Conservation (phyloP, 2,797 vertebrate species). For the Epinephelus awoara region DNA sequence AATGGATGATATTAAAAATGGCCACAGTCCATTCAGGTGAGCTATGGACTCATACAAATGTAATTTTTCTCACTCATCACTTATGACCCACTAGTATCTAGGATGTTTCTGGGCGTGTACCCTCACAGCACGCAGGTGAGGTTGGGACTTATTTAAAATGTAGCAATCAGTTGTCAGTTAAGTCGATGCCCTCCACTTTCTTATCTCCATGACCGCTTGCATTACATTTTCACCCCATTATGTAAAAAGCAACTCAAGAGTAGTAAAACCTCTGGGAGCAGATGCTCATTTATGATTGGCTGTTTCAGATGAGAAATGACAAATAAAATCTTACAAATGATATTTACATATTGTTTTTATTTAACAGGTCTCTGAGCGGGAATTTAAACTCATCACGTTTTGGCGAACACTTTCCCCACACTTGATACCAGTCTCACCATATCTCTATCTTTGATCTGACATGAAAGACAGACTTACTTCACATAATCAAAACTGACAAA, state of each 20-base stretch:
- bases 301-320: background rate
- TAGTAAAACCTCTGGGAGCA: background rate
- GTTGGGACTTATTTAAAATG: too few relatives aligned
- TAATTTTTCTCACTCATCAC: too few relatives aligned
- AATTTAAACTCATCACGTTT: conserved; percentile 33
- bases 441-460: conserved; percentile 3
- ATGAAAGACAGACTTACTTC: background rate
- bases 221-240: too few relatives aligned
- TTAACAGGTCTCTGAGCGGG: conserved; percentile 42
- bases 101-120: too few relatives aligned
- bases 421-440: conserved; percentile 17
- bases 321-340: background rate
- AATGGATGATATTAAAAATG: background rate
- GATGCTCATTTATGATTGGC: background rate
- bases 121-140: too few relatives aligned
- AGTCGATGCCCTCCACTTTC: background rate
- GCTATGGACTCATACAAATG: too few relatives aligned
- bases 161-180: background rate
- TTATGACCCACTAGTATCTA: too few relatives aligned
- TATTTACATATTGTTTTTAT: conserved; percentile 60
- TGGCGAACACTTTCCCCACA: conserved; percentile 6
- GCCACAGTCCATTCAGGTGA: background rate
- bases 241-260: background rate
- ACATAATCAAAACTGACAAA: conserved; percentile 21
- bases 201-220: too few relatives aligned